Conservation (phyloP, 2,797 vertebrate genomes). For the Acanthopagrus latus region DNA sequence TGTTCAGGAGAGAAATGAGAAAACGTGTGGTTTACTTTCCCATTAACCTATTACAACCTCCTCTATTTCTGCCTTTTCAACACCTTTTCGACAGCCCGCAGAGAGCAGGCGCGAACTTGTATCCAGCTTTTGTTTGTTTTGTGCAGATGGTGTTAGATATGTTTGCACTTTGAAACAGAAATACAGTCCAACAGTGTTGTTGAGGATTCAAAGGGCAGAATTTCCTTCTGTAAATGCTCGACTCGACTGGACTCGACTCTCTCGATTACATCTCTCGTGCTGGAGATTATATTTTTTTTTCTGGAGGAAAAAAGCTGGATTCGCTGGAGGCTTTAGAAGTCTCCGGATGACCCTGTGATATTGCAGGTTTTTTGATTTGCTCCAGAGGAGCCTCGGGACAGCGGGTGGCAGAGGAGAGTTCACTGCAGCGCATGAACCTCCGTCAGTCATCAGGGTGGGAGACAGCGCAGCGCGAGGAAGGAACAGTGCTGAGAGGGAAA, state of each 20-base stretch:
- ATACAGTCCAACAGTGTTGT: not conserved
- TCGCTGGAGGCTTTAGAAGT: slow-evolving; percentile 13
- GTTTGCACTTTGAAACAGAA: not conserved
- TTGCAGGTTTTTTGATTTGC: slow-evolving; percentile 35
- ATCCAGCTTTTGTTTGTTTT: slow-evolving; percentile 34
- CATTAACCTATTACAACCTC: slow-evolving; percentile 29
- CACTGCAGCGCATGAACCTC: slow-evolving; percentile 55
- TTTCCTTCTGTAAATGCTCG: not conserved
- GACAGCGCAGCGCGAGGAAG: slow-evolving; percentile 37
- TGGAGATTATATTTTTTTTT: not conserved
- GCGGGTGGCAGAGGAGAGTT: slow-evolving; percentile 53
- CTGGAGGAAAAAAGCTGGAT: slow-evolving; percentile 6
- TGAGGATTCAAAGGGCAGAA: not conserved
- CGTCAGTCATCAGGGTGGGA: slow-evolving; percentile 46
- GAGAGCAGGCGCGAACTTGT: slow-evolving; percentile 17
- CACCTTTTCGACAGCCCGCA: not conserved
- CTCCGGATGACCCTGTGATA: slow-evolving; percentile 16
- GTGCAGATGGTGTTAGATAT: slow-evolving; percentile 7
- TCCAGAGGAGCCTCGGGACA: slow-evolving; percentile 21
- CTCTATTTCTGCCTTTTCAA: slow-evolving; percentile 28
- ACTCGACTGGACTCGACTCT: not conserved
- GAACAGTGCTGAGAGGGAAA: slow-evolving; percentile 52
- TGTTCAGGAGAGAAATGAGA: slow-evolving; percentile 12
- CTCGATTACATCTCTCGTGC: not conserved
- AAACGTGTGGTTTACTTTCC: slow-evolving; percentile 24